These are phyloP conservation scores for Drosophila tristis DNA, from an alignment of 1,140 invertebrate genomes.

Conservation along the genomic window DNA sequence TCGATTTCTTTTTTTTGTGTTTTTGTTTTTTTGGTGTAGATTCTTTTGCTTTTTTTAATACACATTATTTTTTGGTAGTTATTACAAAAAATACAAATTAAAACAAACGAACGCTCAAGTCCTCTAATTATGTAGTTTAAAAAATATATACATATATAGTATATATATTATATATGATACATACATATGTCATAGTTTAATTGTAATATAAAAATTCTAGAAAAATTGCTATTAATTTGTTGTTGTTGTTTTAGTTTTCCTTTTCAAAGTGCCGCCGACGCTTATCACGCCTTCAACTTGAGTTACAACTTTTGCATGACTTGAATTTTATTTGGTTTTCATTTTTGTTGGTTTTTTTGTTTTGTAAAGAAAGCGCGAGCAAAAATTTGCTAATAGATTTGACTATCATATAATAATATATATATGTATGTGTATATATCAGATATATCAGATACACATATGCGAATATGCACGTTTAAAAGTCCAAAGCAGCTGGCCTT, in stretches of 20 bases:
- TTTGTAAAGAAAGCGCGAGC: conserved; percentile 80
- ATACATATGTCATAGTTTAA: conserved; percentile 51
- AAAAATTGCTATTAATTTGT: conserved; percentile 80
- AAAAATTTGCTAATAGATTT: conserved; percentile 83
- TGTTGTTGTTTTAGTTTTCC: conserved; percentile 6
- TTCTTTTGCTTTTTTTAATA: conserved; percentile 62
- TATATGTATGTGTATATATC: conserved; percentile 21
- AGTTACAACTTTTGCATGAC: conserved; percentile 59
- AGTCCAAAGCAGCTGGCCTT: conserved; percentile 66
- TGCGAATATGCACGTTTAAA: conserved; percentile 46
- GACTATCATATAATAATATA: conserved; percentile 68
- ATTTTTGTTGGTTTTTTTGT: conserved; percentile 28
- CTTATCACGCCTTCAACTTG: conserved; percentile 44
- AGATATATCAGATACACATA: conserved; percentile 41
- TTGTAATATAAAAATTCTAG: conserved; percentile 83
- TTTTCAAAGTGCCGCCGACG: conserved; percentile 45
- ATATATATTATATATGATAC: conserved; percentile 56
- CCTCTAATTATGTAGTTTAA: conserved; percentile 64
- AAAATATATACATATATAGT: conserved; percentile 62
- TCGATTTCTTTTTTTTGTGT: conserved; percentile 16
- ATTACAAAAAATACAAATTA: conserved; percentile 38
- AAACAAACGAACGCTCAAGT: conserved; percentile 63
- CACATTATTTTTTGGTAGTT: conserved; percentile 49
- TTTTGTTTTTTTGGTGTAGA: conserved; percentile 46
- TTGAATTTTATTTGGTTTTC: conserved; percentile 36